Evolutionary conservation across 2,888 invertebrate species (phyloP), one percentile per base, ranked within the genome.

Genomic region (Beris chalybata): DNA sequence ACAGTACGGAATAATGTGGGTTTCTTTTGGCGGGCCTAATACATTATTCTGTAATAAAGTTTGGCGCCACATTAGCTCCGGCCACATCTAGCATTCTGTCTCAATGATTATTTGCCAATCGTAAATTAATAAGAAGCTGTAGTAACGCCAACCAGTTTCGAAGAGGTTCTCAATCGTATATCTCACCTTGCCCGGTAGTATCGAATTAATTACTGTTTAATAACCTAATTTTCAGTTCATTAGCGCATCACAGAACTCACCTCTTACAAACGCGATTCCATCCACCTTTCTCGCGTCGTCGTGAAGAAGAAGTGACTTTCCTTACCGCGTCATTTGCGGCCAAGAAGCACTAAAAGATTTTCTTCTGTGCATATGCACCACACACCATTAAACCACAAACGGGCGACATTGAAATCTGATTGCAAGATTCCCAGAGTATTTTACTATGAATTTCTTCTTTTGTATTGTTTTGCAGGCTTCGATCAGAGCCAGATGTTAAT

Each of bases 351-450:
- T 56, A 56, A 15, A 56, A 56, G 31, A 54, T 43, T 15, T 32
- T 15, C 43, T 38, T 15, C 56, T 43, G 22, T 22, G 22, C 22
- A 22, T 22, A 43, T 56, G 56, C 56, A 56, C 38, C 48, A n/a
- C 55, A 13, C 56, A 56, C 56, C 56, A 43, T 56, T 44, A 56
- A n/a, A 56, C 56, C 56, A 15, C 56, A 56, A 56, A 56, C 38
- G 15, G 56, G 56, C 56, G 56, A 56, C 56, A 56, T 56, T 56
- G 56, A 56, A 56, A 56, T 56, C 38, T 56, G 56, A 56, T 56
- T 56, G 48, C 48, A 38, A 38, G 5, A 38, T 38, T 38, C 38
- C 38, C 38, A 38, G 38, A 38, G 38, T 7, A 38, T 38, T 38
- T 38, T 38, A 5, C 38, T 7, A 38, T 38, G 38, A 5, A 38